Conservation (phyloP, 2,888 invertebrate species). For the Andrena bucephala region DNA sequence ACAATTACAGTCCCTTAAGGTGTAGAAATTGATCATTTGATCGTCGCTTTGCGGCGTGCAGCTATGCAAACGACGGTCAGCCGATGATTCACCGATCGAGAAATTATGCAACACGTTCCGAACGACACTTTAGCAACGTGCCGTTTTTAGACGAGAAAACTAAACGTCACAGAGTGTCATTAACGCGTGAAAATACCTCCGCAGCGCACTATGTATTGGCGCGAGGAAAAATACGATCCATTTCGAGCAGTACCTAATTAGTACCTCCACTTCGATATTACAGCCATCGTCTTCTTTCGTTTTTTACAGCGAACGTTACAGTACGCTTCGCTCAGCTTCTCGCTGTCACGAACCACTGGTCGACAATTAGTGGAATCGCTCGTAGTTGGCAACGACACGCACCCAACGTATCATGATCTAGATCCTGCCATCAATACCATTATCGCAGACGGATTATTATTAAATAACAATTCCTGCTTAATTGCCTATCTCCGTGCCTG, state of each 20-base stretch:
- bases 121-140: neutral
- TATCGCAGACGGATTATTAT: conserved; percentile 11
- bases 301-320: neutral
- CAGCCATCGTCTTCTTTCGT: neutral
- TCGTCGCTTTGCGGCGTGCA: neutral
- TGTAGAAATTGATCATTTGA: neutral
- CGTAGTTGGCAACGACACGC: conserved; percentile 19
- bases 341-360: neutral
- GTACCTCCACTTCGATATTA: conserved; percentile 7
- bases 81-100: conserved; percentile 23
- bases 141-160: neutral
- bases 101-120: conserved; percentile 13
- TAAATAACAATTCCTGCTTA: conserved; percentile 28
- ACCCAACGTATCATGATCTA: conserved; percentile 28
- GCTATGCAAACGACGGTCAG: neutral
- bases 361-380: conserved; percentile 21
- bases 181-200: conserved; percentile 24
- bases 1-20: too few species aligned
- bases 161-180: conserved; percentile 8
- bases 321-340: neutral
- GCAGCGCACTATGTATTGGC: neutral
- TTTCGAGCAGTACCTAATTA: conserved; percentile 29
- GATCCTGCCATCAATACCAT: conserved; percentile 38
- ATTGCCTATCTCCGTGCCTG: conserved; percentile 20
- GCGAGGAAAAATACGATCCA: conserved; percentile 8